Conservation (phyloP, 2,888 invertebrate species). For the Drosophila infuscata region DNA sequence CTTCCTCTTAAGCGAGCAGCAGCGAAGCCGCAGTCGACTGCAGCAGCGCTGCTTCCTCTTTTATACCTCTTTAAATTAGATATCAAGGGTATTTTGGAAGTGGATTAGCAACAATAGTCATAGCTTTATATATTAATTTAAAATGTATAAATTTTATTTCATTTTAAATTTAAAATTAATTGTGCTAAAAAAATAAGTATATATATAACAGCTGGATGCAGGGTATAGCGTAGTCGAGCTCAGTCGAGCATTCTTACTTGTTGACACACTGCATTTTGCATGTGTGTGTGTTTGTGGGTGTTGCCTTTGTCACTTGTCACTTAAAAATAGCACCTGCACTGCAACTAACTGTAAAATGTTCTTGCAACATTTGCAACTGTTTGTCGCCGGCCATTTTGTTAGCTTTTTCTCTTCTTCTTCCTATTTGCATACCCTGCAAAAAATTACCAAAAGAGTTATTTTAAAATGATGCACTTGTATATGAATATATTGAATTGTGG, state of each 20-base stretch:
- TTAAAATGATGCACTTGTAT: not conserved
- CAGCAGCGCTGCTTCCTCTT: conserved; percentile 47
- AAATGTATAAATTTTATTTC: too few species aligned
- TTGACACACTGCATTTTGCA: conserved; percentile 72
- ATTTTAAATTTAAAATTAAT: too few species aligned
- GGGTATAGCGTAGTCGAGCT: not conserved
- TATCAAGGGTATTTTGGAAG: not conserved
- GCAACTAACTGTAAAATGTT: conserved; percentile 48
- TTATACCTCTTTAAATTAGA: not conserved
- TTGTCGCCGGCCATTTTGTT: conserved; percentile 65
- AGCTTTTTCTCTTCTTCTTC: conserved; percentile 24
- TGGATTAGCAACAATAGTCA: not conserved
- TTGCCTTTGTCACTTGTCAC: conserved; percentile 74
- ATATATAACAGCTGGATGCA: not conserved
- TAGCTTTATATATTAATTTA: too few species aligned
- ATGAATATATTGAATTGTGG: not conserved
- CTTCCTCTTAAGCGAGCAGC: conserved; percentile 55
- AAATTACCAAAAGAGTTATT: not conserved
- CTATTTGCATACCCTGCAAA: conserved; percentile 4
- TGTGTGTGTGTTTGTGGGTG: conserved; percentile 30
- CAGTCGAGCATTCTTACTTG: conserved; percentile 27
- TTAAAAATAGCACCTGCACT: conserved; percentile 69
- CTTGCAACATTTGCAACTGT: conserved; percentile 79
- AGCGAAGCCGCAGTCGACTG: conserved; percentile 28
- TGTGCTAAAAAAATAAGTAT: not conserved